Evolutionary conservation across 2,113 vertebrate species (phyloP).

Genomic region (Cichladusa arquata): DNA sequence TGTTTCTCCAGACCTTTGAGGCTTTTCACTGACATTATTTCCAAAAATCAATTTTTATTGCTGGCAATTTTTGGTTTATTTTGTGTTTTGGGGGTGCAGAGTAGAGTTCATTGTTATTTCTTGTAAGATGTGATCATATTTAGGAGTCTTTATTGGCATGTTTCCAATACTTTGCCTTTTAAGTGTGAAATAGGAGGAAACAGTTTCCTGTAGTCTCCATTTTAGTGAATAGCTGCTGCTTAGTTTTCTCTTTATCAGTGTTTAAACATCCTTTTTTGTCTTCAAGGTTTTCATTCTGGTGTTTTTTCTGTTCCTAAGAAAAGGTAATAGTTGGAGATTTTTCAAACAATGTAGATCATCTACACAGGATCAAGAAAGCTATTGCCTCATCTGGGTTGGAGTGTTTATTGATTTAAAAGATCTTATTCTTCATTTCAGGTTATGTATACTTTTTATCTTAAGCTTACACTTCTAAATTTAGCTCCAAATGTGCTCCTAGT

Average conservation of each 20-base stretch:
- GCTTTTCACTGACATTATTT: neutral
- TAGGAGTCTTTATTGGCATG: neutral
- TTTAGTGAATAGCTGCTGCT: neutral
- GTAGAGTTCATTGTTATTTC: neutral
- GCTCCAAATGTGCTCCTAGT: neutral
- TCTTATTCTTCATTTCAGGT: neutral
- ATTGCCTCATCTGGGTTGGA: neutral
- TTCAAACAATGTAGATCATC: neutral
- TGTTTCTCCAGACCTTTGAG: neutral
- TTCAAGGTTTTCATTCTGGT: neutral
- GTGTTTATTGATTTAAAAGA: slow-evolving; percentile 26
- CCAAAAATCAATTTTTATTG: neutral
- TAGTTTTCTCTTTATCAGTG: neutral
- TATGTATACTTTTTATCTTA: slow-evolving; percentile 1
- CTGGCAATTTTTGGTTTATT: neutral
- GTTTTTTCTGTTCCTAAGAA: neutral
- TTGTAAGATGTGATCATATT: neutral
- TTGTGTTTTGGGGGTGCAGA: neutral
- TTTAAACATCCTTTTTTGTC: neutral
- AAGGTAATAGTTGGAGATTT: neutral
- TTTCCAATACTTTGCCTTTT: neutral
- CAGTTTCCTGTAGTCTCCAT: neutral
- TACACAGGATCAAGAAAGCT: neutral
- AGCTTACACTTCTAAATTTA: neutral
- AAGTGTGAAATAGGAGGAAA: neutral